These are phyloP conservation scores for Probosciger aterrimus DNA, from an alignment of 2,113 vertebrate genomes.

Conservation along the genomic window DNA sequence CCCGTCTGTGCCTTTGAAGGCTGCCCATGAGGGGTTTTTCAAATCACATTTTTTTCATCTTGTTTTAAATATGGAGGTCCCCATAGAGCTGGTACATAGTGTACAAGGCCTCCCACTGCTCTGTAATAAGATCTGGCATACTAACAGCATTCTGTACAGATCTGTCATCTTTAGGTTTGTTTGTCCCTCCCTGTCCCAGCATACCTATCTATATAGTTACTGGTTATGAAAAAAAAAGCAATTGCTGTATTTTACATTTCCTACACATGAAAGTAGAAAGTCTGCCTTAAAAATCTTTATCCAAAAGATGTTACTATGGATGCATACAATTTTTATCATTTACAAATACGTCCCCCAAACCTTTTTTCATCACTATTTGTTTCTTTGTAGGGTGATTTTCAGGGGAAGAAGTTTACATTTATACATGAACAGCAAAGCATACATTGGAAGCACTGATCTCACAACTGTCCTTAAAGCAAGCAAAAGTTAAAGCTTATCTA, in stretches of 20 bases:
- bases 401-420: background rate
- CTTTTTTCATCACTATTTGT: background rate
- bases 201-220: constrained; percentile 39
- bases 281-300: background rate
- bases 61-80: constrained; percentile 85
- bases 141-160: constrained; percentile 83
- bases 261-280: background rate
- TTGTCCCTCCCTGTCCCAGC: constrained; percentile 35
- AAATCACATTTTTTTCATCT: constrained; percentile 79
- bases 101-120: constrained; percentile 82
- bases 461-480: background rate
- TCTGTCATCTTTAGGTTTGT: constrained; percentile 72
- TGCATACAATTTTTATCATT: background rate
- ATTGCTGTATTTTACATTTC: background rate
- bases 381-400: background rate
- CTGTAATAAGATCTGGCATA: constrained; percentile 88
- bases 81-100: constrained; percentile 79
- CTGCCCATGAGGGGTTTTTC: constrained; percentile 85
- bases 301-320: background rate
- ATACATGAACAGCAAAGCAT: background rate
- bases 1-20: constrained; percentile 94
- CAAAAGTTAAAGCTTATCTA: background rate
- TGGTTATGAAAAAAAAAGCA: constrained; percentile 12
- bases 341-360: background rate
- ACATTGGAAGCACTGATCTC: background rate